Conservation (phyloP, 2,113 vertebrate species). For the Xyliphius kryptos region DNA sequence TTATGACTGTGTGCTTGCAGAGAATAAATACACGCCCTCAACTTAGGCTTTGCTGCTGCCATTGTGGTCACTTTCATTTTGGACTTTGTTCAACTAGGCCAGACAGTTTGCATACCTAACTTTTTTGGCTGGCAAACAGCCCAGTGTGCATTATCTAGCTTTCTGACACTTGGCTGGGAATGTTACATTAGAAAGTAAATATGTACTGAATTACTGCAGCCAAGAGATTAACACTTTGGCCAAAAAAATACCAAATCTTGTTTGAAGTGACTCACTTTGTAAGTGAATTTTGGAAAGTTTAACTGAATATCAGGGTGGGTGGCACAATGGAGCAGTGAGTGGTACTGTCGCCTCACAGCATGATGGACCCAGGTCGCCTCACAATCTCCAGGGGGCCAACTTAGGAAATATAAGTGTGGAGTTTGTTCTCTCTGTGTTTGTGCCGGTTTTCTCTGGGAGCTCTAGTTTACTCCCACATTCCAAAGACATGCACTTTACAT, state of each 20-base stretch:
- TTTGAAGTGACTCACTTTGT: conserved; percentile 3
- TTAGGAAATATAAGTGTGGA: no score
- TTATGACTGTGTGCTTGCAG: conserved; percentile 10
- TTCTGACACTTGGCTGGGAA: background rate
- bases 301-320: no score
- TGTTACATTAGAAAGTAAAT: background rate
- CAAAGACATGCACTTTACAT: no score
- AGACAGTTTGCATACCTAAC: conserved; percentile 18
- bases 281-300: background rate
- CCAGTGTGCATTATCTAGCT: background rate
- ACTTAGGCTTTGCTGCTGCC: no score
- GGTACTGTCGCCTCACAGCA: no score
- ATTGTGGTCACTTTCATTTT: conserved; percentile 29
- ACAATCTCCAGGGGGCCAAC: no score
- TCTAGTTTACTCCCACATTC: no score
- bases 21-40: conserved; percentile 2
- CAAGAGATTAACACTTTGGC: background rate
- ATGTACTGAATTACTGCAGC: background rate
- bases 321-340: no score
- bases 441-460: no score
- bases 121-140: background rate
- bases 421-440: no score
- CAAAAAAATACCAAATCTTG: background rate
- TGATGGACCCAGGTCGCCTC: no score
- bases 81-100: conserved; percentile 16